Percentiles rank a stretch among this genome's conserved stretches.
phyloP scores from a whole-genome alignment of 2,888 invertebrate genomes.

The Ypsolopha scabrella region DNA sequence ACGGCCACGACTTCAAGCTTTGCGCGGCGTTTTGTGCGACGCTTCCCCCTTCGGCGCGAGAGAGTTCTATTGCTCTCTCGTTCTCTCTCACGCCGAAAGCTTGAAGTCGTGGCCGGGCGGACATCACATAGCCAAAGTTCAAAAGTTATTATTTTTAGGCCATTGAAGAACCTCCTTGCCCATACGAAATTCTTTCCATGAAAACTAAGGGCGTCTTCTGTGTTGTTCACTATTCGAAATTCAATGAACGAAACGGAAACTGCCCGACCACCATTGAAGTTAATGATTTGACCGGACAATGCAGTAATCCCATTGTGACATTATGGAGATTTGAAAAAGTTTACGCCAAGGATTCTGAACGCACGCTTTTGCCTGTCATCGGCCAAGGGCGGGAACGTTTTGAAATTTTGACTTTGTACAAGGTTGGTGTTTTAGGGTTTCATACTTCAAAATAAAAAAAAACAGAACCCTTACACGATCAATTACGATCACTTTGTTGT shows the following conservation, averaged over 20 bases:
- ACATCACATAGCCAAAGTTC: too few species aligned
- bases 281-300: conserved; percentile 22
- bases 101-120: too few species aligned
- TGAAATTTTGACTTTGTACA: conserved; percentile 32
- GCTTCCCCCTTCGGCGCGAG: too few species aligned
- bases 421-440: conserved; percentile 23
- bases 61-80: too few species aligned
- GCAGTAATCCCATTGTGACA: conserved; percentile 40
- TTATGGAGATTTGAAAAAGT: conserved; percentile 22
- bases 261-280: conserved; percentile 24
- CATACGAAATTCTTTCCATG: conserved; percentile 34
- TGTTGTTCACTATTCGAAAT: conserved; percentile 19
- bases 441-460: too few species aligned
- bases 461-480: too few species aligned
- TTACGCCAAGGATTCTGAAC: conserved; percentile 17
- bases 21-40: too few species aligned
- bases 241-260: conserved; percentile 8
- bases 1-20: too few species aligned
- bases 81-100: too few species aligned
- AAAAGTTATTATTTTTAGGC: conserved; percentile 19
- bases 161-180: conserved; percentile 36
- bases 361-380: conserved; percentile 16
- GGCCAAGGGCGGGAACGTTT: conserved; percentile 32
- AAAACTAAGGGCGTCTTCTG: conserved; percentile 23
- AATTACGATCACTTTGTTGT: too few species aligned